Base-by-base conservation (phyloP, 2,888 invertebrate species). In the Saturnia japonica region DNA sequence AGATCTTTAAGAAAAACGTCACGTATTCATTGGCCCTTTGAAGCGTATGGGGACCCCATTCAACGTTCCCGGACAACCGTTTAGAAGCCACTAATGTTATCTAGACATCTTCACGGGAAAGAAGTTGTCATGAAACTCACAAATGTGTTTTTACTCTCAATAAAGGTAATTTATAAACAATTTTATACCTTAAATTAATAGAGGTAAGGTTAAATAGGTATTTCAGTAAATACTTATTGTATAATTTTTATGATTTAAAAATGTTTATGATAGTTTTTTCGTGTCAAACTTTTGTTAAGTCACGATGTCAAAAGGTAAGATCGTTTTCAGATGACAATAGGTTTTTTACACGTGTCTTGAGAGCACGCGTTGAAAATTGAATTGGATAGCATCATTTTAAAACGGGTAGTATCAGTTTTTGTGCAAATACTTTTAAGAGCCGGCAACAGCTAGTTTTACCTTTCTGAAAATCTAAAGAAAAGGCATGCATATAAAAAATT, bases 61-160 rank as follows among this genome's bases (percentile, higher is more conserved):
- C 83, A 88, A 82, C 80, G 72, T 73, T 72, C 75, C 76, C 78
- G 73, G 85, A 90, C 91, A 90, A 86, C 88, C 91, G 87, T 93
- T 92, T 91, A 91, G 85, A 92, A 93, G 91, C 93, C 93, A 91
- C 93, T 93, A 94, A 94, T 93, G 91, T 90, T 93, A 93, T 93
- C 93, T 91, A 86, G 89, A 91, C 85, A 89, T 90, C 87, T 87
- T 85, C 79, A 84, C 80, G 85, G 85, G 77, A 82, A 89, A 83
- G 82, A 83, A 90, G 88, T 88, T 80, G 83, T 90, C 90, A 86
- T 80, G 83, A 85, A 85, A 82, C 77, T 74, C 74, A 75, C 74
- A 70, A 70, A 67, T 19, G 28, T n/a, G 11, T 25, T 54, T 54
- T 42, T 25, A 66, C 45, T 22, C 14, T n/a, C 9, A 74, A 77